Conservation (phyloP, 2,113 vertebrate genomes). For the Urocolius indicus region DNA sequence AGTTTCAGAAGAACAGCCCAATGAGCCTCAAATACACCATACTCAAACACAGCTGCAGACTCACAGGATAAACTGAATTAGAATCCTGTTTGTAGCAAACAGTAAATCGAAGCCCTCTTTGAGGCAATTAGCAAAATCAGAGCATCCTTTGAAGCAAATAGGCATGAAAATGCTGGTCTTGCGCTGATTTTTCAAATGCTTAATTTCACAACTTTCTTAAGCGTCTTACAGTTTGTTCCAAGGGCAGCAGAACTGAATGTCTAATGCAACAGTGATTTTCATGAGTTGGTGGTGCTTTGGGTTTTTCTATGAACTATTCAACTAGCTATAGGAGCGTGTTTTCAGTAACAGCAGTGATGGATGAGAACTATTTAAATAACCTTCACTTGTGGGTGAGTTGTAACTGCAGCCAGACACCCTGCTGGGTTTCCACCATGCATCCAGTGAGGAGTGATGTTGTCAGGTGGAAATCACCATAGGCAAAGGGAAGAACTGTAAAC, state of each 20-base stretch:
- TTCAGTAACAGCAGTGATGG: neutral
- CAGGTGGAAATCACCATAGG: neutral
- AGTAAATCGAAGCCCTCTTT: slow-evolving; percentile 67
- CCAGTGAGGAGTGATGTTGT: neutral
- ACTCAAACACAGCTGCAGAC: slow-evolving; percentile 63
- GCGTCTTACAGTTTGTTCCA: neutral
- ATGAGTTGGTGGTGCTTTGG: neutral
- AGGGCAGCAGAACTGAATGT: neutral
- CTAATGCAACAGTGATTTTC: neutral
- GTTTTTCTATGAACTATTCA: slow-evolving; percentile 23
- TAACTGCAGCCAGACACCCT: neutral
- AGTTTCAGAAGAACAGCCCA: slow-evolving; percentile 37
- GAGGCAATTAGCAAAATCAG: slow-evolving; percentile 73
- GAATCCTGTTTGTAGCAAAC: slow-evolving; percentile 71
- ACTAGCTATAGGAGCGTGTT: neutral
- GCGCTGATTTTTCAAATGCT: slow-evolving; percentile 40
- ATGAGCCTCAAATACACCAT: neutral
- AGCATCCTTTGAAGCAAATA: slow-evolving; percentile 68
- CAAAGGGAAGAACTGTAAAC: neutral
- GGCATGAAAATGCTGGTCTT: slow-evolving; percentile 42
- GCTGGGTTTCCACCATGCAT: neutral
- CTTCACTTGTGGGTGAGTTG: neutral
- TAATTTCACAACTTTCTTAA: neutral
- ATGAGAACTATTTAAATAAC: neutral
- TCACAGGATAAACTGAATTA: slow-evolving; percentile 37